phyloP scores from a whole-genome alignment of 2,888 invertebrate species.

The Chloromyia formosa region DNA sequence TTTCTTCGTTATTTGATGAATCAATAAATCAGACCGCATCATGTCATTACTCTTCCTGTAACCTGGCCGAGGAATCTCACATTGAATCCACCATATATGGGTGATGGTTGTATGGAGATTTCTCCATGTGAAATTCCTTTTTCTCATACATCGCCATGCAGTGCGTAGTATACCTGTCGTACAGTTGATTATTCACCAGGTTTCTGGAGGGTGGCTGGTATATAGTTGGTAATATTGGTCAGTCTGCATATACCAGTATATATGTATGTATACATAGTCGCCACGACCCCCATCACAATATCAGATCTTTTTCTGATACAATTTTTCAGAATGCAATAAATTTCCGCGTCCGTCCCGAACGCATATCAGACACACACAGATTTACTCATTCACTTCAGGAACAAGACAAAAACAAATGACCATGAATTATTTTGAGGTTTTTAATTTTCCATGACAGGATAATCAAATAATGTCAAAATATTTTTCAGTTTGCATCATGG shows the following conservation, averaged over 20 bases:
- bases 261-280: background rate
- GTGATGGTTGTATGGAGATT: background rate
- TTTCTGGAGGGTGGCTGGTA: background rate
- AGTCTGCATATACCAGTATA: background rate
- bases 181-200: background rate
- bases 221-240: background rate
- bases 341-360: constrained; percentile 16
- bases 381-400: background rate
- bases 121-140: background rate
- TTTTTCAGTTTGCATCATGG: constrained; percentile 32
- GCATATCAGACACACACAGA: background rate
- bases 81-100: background rate
- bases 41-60: constrained; percentile 45
- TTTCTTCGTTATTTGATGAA: constrained; percentile 49
- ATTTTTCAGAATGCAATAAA: constrained; percentile 41
- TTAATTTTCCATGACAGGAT: constrained; percentile 45
- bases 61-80: background rate
- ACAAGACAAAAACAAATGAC: constrained; percentile 41
- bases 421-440: constrained; percentile 43
- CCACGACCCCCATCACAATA: constrained; percentile 11
- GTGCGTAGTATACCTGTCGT: background rate
- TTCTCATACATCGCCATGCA: too few species aligned
- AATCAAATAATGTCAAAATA: constrained; percentile 46
- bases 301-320: constrained; percentile 38
- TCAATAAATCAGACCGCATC: constrained; percentile 50